Evolutionary conservation across 2,797 vertebrate species (phyloP).

Genomic region (Emys orbicularis): DNA sequence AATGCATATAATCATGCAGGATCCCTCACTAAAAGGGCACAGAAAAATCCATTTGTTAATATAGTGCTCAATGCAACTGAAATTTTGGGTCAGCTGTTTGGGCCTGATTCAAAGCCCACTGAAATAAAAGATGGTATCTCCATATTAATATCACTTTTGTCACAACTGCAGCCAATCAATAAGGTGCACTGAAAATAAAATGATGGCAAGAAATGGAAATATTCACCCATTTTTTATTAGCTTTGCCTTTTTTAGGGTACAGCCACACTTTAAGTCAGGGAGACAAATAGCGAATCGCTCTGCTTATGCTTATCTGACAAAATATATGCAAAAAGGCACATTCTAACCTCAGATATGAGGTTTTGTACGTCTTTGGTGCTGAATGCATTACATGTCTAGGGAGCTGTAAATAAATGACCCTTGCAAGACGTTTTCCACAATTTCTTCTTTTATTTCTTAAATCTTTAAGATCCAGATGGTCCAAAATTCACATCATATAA

Average conservation of each 20-base stretch:
- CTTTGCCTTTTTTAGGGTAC: neutral
- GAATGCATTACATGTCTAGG: slow-evolving; percentile 56
- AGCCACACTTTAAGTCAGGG: slow-evolving; percentile 22
- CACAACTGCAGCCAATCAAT: neutral
- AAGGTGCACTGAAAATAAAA: neutral
- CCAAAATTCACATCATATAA: slow-evolving; percentile 38
- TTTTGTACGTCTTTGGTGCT: slow-evolving; percentile 36
- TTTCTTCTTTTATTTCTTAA: slow-evolving; percentile 25
- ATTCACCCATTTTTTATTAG: neutral
- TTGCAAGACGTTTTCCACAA: slow-evolving; percentile 35
- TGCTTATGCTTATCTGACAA: neutral
- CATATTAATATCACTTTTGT: neutral
- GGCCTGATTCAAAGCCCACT: neutral
- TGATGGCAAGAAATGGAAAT: neutral
- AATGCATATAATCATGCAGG: neutral
- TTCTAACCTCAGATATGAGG: neutral
- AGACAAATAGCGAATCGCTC: slow-evolving; percentile 34
- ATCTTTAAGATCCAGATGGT: slow-evolving; percentile 46
- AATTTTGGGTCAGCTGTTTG: neutral
- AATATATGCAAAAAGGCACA: slow-evolving; percentile 15
- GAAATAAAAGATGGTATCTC: neutral
- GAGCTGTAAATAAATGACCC: slow-evolving; percentile 64
- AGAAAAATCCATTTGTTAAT: neutral
- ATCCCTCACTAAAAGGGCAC: neutral
- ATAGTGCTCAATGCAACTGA: neutral